These are phyloP conservation scores for Cyclophora albipunctata DNA, from an alignment of 2,888 invertebrate species.

Conservation along the genomic window DNA sequence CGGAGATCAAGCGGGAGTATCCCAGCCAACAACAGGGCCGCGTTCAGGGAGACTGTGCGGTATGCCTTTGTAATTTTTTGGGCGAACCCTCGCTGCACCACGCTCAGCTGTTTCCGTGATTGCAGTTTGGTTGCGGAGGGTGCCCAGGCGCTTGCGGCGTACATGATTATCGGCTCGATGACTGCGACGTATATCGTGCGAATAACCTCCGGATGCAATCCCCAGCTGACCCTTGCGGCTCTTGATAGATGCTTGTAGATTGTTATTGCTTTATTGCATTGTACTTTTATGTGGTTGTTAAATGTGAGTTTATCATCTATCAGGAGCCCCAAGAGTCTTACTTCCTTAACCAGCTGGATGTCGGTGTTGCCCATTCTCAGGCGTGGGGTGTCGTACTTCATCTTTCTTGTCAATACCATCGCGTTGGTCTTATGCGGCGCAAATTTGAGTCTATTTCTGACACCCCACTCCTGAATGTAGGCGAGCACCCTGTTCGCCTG, in stretches of 20 bases:
- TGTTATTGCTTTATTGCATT: no score
- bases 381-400: background rate
- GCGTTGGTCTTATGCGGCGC: no score
- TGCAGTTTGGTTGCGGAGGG: background rate
- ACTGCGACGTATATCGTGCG: background rate
- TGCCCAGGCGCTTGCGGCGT: slow-evolving; percentile 2
- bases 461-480: no score
- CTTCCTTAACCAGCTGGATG: background rate
- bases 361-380: background rate
- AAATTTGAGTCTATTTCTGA: no score
- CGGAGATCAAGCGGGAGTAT: slow-evolving; percentile 17
- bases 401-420: no score
- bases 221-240: no score
- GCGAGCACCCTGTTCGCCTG: no score
- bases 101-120: background rate
- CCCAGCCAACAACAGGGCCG: slow-evolving; percentile 13
- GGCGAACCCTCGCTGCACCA: slow-evolving; percentile 1
- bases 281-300: background rate
- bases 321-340: background rate
- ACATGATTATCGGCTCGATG: background rate
- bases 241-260: no score
- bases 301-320: background rate
- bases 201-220: no score
- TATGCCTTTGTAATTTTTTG: slow-evolving; percentile 3
- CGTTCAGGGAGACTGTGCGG: slow-evolving; percentile 2